Conservation (phyloP, 2,888 invertebrate species). For the Phaonia tiefii region DNA sequence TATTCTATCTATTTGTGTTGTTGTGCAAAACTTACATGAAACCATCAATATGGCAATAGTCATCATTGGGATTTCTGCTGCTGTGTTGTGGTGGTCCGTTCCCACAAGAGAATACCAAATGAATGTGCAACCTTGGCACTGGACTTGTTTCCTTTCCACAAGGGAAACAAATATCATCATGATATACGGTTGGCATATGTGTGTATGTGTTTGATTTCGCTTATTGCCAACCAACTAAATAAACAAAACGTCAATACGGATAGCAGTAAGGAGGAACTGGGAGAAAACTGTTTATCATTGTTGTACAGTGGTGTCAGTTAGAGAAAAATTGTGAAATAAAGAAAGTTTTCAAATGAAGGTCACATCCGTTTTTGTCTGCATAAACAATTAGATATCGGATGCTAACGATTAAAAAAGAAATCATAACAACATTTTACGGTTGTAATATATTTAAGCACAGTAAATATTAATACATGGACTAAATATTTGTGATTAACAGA, state of each 20-base stretch:
- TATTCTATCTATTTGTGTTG: neutral
- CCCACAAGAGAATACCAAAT: conserved; percentile 57
- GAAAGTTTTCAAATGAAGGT: conserved; percentile 24
- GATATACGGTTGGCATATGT: conserved; percentile 12
- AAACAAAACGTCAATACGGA: conserved; percentile 37
- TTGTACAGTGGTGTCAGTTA: conserved; percentile 52
- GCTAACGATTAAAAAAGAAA: too few relatives aligned
- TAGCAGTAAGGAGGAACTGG: conserved; percentile 13
- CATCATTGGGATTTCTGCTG: conserved; percentile 30
- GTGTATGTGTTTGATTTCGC: conserved; percentile 25
- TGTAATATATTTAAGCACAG: too few relatives aligned
- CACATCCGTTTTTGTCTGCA: conserved; percentile 45
- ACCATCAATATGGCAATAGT: conserved; percentile 11
- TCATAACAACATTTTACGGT: too few relatives aligned
- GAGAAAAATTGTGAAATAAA: neutral
- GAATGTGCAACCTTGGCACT: conserved; percentile 66
- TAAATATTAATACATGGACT: too few relatives aligned
- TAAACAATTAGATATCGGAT: neutral
- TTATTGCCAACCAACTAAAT: conserved; percentile 44
- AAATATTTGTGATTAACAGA: too few relatives aligned
- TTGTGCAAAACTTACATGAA: neutral
- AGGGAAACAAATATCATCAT: conserved; percentile 29
- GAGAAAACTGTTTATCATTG: conserved; percentile 52
- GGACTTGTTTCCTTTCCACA: conserved; percentile 33
- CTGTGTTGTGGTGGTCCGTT: conserved; percentile 7